Evolutionary conservation across 1,140 invertebrate species (phyloP), one percentile per base, ranked within the genome.

Genomic region (Lasaia peninsularis): DNA sequence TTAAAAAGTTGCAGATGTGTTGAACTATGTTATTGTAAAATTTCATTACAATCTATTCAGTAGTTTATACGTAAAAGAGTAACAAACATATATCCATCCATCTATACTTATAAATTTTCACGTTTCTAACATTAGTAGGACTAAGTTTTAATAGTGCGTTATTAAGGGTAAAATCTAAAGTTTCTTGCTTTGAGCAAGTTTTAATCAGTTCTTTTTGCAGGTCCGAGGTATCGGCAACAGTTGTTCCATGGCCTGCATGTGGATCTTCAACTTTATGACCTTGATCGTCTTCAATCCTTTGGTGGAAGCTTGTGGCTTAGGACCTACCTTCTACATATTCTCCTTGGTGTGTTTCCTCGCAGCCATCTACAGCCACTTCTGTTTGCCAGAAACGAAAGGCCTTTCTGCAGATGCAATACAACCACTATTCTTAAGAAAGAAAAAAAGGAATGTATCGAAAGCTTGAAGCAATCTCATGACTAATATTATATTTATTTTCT

Each of bases 171-270:
- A 40, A n/a, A 18, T n/a, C n/a, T n/a, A n/a, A n/a, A n/a, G n/a
- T n/a, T n/a, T n/a, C n/a, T n/a, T n/a, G n/a, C n/a, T n/a, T n/a
- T n/a, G n/a, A n/a, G n/a, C n/a, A n/a, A n/a, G n/a, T n/a, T n/a
- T n/a, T 16, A 40, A 12, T n/a, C 7, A 0, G 1, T 49, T 49
- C 11, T 8, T 21, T 31, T 73, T 69, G 1, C 65, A 87, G 84
- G 78, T 87, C 0, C 70, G 81, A n/a, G 76, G 81, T 0, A 67
- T 87, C 34, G 68, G 81, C 49, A 87, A 83, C 63, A 84, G 80
- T 21, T 58, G 78, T 11, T 58, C 63, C 9, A 78, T 82, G 75
- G 73, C 62, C 0, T 78, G 70, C 51, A 76, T 79, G 68, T 87
- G 84, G 84, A 69, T 82, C 0, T 72, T 71, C 61, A 87, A 79